These are phyloP conservation scores for Drosophila paranaensis DNA, from an alignment of 2,888 invertebrate species.

Conservation along the genomic window DNA sequence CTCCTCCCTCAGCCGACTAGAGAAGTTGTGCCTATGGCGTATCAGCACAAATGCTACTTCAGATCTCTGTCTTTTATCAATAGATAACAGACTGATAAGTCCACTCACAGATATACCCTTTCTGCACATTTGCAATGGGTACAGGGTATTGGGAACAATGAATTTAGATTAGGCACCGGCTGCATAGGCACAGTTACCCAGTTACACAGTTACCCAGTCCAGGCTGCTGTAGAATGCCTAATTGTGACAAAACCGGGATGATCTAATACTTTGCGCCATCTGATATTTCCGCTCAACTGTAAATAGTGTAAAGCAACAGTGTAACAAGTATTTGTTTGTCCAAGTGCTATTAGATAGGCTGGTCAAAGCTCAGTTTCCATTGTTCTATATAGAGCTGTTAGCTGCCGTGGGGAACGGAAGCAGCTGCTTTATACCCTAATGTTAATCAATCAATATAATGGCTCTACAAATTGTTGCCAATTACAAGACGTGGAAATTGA, in stretches of 20 bases:
- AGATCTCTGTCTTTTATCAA: not conserved
- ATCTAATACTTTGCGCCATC: conserved; percentile 52
- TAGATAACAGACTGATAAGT: no score
- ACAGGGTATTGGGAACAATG: conserved; percentile 31
- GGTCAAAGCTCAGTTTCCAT: conserved; percentile 43
- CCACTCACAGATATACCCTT: not conserved
- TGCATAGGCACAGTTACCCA: not conserved
- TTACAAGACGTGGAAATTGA: conserved; percentile 53
- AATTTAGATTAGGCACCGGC: conserved; percentile 15
- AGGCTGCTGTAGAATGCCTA: conserved; percentile 37
- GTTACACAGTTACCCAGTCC: conserved; percentile 15
- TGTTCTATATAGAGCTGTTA: not conserved
- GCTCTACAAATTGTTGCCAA: conserved; percentile 45
- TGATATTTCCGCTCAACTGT: conserved; percentile 66
- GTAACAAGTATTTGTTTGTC: conserved; percentile 35
- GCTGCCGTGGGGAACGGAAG: conserved; percentile 9
- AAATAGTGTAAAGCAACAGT: conserved; percentile 46
- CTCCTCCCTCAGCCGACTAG: not conserved
- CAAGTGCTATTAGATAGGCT: not conserved
- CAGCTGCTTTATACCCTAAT: conserved; percentile 36
- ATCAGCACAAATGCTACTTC: not conserved
- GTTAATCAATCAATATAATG: conserved; percentile 61
- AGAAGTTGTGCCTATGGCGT: not conserved
- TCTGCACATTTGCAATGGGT: not conserved
- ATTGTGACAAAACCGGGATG: conserved; percentile 59